Conservation (phyloP, 2,888 invertebrate species). For the Hololepta plana region DNA sequence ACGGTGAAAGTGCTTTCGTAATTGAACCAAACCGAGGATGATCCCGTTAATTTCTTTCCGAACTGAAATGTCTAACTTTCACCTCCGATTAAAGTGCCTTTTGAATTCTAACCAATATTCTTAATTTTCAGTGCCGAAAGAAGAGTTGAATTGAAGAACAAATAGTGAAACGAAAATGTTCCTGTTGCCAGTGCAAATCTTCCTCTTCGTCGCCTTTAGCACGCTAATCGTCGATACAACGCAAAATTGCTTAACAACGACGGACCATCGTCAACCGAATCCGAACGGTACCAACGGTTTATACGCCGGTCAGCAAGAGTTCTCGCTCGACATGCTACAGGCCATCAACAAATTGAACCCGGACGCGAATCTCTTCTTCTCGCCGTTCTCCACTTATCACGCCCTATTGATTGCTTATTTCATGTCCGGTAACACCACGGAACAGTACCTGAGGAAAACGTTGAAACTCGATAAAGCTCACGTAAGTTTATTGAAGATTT, state of each 20-base stretch:
- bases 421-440: slow-evolving; percentile 53
- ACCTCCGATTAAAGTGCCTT: too few species aligned
- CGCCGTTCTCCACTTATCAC: slow-evolving; percentile 73
- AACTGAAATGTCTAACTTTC: too few species aligned
- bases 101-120: too few species aligned
- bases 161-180: too few species aligned
- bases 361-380: slow-evolving; percentile 67
- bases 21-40: too few species aligned
- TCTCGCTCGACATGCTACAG: slow-evolving; percentile 51
- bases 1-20: too few species aligned
- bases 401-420: slow-evolving; percentile 64
- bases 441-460: slow-evolving; percentile 40
- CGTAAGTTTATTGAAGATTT: slow-evolving; percentile 23
- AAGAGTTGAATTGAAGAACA: too few species aligned
- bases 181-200: too few species aligned
- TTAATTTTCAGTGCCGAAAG: too few species aligned
- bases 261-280: slow-evolving; percentile 21
- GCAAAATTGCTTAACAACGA: slow-evolving; percentile 28
- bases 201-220: too few species aligned
- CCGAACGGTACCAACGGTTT: slow-evolving; percentile 26
- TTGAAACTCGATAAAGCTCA: slow-evolving; percentile 37
- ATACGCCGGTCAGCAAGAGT: slow-evolving; percentile 42
- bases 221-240: slow-evolving; percentile 1
- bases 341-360: slow-evolving; percentile 43
- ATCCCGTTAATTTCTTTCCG: too few species aligned